Conservation (phyloP, 2,113 vertebrate species). For the Cryptoleucopteryx plumbea region DNA sequence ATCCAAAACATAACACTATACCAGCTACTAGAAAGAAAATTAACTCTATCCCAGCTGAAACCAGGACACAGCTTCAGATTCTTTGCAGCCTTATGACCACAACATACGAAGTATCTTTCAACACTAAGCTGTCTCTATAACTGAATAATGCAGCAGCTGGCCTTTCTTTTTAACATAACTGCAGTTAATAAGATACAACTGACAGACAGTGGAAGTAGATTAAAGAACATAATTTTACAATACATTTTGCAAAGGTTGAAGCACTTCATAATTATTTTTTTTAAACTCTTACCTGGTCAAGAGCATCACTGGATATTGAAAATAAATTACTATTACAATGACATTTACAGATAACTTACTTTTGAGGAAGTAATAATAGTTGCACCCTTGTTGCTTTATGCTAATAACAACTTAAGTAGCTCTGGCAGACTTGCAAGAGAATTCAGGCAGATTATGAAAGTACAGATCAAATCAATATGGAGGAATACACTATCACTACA, state of each 20-base stretch:
- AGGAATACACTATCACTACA: background rate
- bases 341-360: background rate
- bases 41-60: too few species aligned
- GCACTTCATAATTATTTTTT: background rate
- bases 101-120: background rate
- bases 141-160: fast-evolving
- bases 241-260: background rate
- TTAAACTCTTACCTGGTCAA: background rate
- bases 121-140: background rate
- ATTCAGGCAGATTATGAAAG: background rate
- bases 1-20: too few species aligned
- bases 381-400: background rate
- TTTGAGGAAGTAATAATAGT: background rate
- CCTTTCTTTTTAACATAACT: background rate
- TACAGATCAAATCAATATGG: background rate
- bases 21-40: too few species aligned
- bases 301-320: background rate
- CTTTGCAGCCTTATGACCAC: background rate
- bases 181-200: background rate
- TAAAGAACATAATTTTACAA: background rate
- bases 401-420: background rate
- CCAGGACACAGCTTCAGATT: background rate
- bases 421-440: background rate
- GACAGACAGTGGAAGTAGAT: fast-evolving
- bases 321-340: background rate